Conservation (phyloP, 2,113 vertebrate species). For the Lamprotornis superbus region DNA sequence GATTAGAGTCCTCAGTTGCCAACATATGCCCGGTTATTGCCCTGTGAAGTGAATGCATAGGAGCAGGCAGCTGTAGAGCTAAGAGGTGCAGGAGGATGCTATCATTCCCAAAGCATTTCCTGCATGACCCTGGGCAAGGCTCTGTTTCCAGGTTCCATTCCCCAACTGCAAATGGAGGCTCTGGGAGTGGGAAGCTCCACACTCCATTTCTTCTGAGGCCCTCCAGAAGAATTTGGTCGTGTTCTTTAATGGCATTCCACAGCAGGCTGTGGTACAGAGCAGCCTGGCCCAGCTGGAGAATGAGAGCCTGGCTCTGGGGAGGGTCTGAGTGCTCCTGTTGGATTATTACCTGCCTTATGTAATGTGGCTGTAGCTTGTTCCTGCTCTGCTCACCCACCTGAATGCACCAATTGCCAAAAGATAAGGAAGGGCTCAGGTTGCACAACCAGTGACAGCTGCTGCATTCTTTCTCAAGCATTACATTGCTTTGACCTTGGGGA, state of each 20-base stretch:
- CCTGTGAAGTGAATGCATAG: neutral
- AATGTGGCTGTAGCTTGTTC: accelerated
- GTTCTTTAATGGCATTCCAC: neutral
- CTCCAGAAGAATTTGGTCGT: accelerated
- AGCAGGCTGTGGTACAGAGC: neutral
- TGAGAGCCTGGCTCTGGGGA: neutral
- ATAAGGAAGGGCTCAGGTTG: neutral
- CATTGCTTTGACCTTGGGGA: neutral
- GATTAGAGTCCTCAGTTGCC: neutral
- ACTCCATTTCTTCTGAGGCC: neutral
- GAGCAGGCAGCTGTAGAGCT: neutral
- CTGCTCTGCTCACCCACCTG: neutral
- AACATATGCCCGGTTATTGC: neutral
- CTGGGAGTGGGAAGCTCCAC: neutral
- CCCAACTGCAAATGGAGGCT: neutral
- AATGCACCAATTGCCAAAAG: neutral
- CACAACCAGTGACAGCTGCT: neutral
- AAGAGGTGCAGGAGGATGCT: neutral
- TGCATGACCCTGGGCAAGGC: neutral
- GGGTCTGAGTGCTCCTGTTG: neutral
- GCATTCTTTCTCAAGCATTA: neutral
- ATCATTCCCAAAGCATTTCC: neutral
- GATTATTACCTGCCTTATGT: neutral
- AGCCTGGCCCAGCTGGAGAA: neutral
- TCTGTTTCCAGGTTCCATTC: neutral